Evolutionary conservation across 2,888 invertebrate species (phyloP).

Genomic region (Microctonus hyperodae): DNA sequence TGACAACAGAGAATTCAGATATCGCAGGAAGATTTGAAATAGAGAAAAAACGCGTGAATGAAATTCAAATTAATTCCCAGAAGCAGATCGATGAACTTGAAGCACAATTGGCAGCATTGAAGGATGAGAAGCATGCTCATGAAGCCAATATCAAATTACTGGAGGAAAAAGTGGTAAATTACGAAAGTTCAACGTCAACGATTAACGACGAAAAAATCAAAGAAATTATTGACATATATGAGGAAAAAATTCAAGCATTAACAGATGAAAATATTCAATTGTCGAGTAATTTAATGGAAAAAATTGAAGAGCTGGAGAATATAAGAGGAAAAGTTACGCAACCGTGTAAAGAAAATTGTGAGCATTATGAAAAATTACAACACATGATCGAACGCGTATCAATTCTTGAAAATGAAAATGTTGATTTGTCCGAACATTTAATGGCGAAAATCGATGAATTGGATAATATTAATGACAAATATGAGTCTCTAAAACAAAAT

Average conservation of each 20-base stretch:
- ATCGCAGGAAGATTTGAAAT: slow-evolving; percentile 46
- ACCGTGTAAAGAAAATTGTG: slow-evolving; percentile 49
- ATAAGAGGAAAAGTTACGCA: slow-evolving; percentile 46
- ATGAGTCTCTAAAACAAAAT: slow-evolving; percentile 41
- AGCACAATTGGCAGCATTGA: slow-evolving; percentile 41
- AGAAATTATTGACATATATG: slow-evolving; percentile 36
- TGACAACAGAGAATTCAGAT: slow-evolving; percentile 55
- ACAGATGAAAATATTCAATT: slow-evolving; percentile 57
- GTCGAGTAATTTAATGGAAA: slow-evolving; percentile 68
- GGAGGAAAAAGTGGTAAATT: slow-evolving; percentile 40
- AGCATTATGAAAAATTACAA: slow-evolving; percentile 43
- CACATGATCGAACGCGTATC: slow-evolving; percentile 37
- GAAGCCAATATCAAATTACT: slow-evolving; percentile 38
- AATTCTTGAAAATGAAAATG: slow-evolving; percentile 45
- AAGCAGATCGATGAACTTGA: slow-evolving; percentile 43
- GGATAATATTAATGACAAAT: slow-evolving; percentile 45
- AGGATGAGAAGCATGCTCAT: slow-evolving; percentile 36
- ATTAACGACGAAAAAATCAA: slow-evolving; percentile 37
- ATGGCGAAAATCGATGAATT: slow-evolving; percentile 53
- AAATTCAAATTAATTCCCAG: slow-evolving; percentile 38
- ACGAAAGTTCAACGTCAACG: slow-evolving; percentile 19
- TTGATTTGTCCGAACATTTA: slow-evolving; percentile 48
- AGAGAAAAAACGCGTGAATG: slow-evolving; percentile 42
- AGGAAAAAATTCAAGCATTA: slow-evolving; percentile 43
- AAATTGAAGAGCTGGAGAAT: slow-evolving; percentile 60